phyloP scores from a whole-genome alignment of 2,113 vertebrate genomes.

The Heptranchias perlo region DNA sequence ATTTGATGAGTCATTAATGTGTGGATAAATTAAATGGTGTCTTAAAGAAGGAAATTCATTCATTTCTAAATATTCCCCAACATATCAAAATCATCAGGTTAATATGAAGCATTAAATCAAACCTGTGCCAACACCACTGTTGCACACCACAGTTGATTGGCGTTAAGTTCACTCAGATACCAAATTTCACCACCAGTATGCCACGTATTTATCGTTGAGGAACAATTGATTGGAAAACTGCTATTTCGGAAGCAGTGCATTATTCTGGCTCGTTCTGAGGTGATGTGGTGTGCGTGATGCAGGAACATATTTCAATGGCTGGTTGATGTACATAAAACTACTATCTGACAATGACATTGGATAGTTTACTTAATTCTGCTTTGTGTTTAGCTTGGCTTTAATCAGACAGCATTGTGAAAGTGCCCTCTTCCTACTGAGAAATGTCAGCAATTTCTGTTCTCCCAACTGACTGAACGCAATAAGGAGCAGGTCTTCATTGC shows the following conservation, averaged over 20 bases:
- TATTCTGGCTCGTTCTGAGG: background rate
- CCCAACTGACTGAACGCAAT: background rate
- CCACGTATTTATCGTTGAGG: background rate
- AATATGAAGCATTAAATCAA: background rate
- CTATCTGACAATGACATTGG: too few relatives aligned
- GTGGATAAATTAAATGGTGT: background rate
- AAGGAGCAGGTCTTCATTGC: background rate
- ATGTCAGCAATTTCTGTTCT: background rate
- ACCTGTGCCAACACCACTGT: background rate
- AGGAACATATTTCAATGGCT: background rate
- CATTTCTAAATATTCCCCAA: background rate
- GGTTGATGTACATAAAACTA: background rate
- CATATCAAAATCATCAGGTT: background rate
- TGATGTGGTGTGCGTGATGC: background rate
- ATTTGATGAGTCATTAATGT: background rate
- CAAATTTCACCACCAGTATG: background rate
- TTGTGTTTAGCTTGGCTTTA: background rate
- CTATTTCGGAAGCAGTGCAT: background rate
- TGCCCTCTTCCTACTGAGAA: background rate
- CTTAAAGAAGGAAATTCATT: background rate
- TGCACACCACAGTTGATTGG: background rate
- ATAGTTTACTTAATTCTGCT: too few relatives aligned
- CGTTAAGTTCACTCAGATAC: background rate
- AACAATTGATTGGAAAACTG: background rate
- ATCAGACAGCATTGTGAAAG: background rate